Conservation (phyloP, 35 echinoderm and acorn worm species). For the Nesometra sesokonis region DNA sequence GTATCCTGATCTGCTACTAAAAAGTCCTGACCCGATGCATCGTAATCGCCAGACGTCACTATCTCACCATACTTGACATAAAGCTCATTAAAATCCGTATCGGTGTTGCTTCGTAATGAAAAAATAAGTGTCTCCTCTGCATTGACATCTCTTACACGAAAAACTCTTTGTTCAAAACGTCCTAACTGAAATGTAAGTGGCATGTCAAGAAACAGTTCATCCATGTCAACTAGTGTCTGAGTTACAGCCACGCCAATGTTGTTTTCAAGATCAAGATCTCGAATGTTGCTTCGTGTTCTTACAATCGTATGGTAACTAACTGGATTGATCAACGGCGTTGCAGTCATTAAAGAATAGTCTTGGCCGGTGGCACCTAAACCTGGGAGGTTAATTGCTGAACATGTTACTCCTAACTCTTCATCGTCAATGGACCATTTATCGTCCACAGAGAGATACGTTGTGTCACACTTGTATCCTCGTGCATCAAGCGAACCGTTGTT, state of each 20-base stretch:
- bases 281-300: constrained; percentile 36
- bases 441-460: constrained; percentile 38
- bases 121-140: constrained; percentile 31
- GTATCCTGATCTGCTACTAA: constrained; percentile 27
- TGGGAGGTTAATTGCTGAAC: neutral
- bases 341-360: neutral
- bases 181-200: neutral
- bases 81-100: constrained; percentile 31
- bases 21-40: constrained; percentile 18
- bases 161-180: constrained; percentile 1
- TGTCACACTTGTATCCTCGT: constrained; percentile 39
- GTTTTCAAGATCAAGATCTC: constrained; percentile 30
- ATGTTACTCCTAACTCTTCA: constrained; percentile 24
- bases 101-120: constrained; percentile 12
- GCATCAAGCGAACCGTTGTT: constrained; percentile 29
- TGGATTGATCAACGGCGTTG: constrained; percentile 16
- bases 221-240: neutral
- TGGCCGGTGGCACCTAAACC: neutral
- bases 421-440: constrained; percentile 28
- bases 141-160: constrained; percentile 11
- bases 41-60: constrained; percentile 29
- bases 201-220: constrained; percentile 13
- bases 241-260: constrained; percentile 27
- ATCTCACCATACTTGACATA: constrained; percentile 27
- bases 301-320: constrained; percentile 28